A percentile compares a stretch with the other conserved stretches of the same genome.
Conservation (phyloP, 1,140 invertebrate genomes). For the Drosophila paulistorum region DNA sequence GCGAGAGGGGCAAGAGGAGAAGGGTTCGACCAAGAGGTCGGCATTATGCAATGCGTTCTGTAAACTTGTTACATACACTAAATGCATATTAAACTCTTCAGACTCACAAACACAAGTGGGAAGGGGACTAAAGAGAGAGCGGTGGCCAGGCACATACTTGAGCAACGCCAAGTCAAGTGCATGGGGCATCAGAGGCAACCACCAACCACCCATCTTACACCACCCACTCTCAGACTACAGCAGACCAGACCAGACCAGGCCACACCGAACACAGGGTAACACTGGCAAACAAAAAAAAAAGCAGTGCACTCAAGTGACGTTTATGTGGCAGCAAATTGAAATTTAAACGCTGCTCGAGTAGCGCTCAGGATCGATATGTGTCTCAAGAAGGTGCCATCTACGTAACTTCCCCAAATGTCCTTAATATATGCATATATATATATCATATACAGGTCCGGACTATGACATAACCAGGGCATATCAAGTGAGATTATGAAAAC, state of each 20-base stretch:
- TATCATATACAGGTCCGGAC: not conserved
- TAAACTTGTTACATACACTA: slow-evolving; percentile 77
- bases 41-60: slow-evolving; percentile 62
- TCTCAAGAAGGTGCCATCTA: slow-evolving; percentile 6
- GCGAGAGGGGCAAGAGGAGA: not conserved
- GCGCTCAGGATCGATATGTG: slow-evolving; percentile 66
- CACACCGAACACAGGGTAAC: slow-evolving; percentile 19
- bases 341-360: slow-evolving; percentile 76
- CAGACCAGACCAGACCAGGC: slow-evolving; percentile 12
- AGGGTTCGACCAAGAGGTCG: slow-evolving; percentile 9
- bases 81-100: slow-evolving; percentile 81
- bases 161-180: slow-evolving; percentile 72
- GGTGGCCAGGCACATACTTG: slow-evolving; percentile 44
- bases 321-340: slow-evolving; percentile 80
- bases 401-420: slow-evolving; percentile 62
- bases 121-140: not conserved
- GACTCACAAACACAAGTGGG: slow-evolving; percentile 17
- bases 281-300: slow-evolving; percentile 49
- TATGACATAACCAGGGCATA: not conserved
- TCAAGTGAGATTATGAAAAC: too few relatives aligned
- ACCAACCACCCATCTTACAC: slow-evolving; percentile 7
- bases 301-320: slow-evolving; percentile 69
- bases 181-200: slow-evolving; percentile 38
- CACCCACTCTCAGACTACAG: slow-evolving; percentile 21
- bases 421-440: slow-evolving; percentile 33